phyloP scores from a whole-genome alignment of 2,113 vertebrate genomes.

The Tenebrosternarchus preto region DNA sequence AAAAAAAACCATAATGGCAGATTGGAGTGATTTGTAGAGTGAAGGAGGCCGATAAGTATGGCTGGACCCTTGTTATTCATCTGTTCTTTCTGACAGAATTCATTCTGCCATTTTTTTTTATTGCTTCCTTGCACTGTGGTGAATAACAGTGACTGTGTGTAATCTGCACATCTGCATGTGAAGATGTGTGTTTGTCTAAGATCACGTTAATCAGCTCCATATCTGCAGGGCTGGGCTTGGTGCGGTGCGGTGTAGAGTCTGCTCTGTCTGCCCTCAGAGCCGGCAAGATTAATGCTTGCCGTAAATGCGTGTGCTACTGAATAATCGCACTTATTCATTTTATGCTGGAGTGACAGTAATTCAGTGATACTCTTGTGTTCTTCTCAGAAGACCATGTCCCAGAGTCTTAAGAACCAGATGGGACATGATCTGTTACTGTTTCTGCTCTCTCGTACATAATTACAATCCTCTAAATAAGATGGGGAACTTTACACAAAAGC shows the following conservation, averaged over 20 bases:
- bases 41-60: conserved; percentile 29
- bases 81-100: conserved; percentile 32
- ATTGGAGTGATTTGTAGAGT: conserved; percentile 20
- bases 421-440: conserved; percentile 26
- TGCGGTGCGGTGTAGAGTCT: background rate
- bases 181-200: conserved; percentile 41
- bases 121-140: conserved; percentile 4
- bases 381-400: conserved; percentile 4
- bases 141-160: conserved; percentile 35
- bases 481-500: background rate
- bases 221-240: background rate
- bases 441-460: conserved; percentile 10
- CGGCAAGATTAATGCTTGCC: conserved; percentile 45
- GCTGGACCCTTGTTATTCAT: background rate
- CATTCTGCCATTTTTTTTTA: conserved; percentile 22
- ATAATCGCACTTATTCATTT: conserved; percentile 41
- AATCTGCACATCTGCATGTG: conserved; percentile 47
- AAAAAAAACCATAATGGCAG: conserved; percentile 47
- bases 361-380: conserved; percentile 30
- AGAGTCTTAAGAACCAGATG: conserved; percentile 8
- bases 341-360: conserved; percentile 42
- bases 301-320: conserved; percentile 46
- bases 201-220: conserved; percentile 47
- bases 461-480: conserved; percentile 23
- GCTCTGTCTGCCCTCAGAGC: background rate